Evolutionary conservation across 1,140 invertebrate species (phyloP).

Genomic region (Melitaea cinxia): DNA sequence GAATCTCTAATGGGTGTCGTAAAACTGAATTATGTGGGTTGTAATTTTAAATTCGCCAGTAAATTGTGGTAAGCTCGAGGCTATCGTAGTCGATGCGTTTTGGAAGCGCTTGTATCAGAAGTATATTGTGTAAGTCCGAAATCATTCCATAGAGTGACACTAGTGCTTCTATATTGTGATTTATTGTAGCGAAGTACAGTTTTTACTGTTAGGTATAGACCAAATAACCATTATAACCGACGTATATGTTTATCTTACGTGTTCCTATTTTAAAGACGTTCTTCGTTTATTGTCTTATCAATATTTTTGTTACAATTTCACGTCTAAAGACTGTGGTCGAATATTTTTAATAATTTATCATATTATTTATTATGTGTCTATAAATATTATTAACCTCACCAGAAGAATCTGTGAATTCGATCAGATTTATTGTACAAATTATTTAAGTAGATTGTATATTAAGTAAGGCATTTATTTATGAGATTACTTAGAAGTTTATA

Average conservation of each 20-base stretch:
- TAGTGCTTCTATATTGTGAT: slow-evolving; percentile 45
- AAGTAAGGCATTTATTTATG: slow-evolving; percentile 77
- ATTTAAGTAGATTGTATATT: slow-evolving; percentile 69
- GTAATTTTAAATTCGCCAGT: slow-evolving; percentile 57
- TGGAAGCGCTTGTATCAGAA: slow-evolving; percentile 49
- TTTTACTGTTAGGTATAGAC: slow-evolving; percentile 50
- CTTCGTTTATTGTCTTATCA: slow-evolving; percentile 49
- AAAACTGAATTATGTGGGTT: slow-evolving; percentile 41
- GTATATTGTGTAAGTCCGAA: slow-evolving; percentile 35
- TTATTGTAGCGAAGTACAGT: slow-evolving; percentile 7
- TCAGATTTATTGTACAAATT: slow-evolving; percentile 80
- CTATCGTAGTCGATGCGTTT: slow-evolving; percentile 54
- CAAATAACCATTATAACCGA: slow-evolving; percentile 55
- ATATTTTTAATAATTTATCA: slow-evolving; percentile 69
- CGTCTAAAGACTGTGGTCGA: slow-evolving; percentile 75
- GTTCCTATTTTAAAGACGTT: slow-evolving; percentile 77
- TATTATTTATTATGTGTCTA: slow-evolving; percentile 78
- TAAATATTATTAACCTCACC: slow-evolving; percentile 61
- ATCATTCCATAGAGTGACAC: slow-evolving; percentile 59
- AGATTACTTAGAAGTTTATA: slow-evolving; percentile 76
- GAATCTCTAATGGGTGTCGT: slow-evolving; percentile 38
- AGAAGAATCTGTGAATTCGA: slow-evolving; percentile 56
- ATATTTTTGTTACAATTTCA: slow-evolving; percentile 62
- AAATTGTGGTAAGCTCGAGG: slow-evolving; percentile 66
- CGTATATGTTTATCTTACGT: slow-evolving; percentile 56